Conservation (phyloP, 2,113 vertebrate genomes). For the Paedocypris sp. region DNA sequence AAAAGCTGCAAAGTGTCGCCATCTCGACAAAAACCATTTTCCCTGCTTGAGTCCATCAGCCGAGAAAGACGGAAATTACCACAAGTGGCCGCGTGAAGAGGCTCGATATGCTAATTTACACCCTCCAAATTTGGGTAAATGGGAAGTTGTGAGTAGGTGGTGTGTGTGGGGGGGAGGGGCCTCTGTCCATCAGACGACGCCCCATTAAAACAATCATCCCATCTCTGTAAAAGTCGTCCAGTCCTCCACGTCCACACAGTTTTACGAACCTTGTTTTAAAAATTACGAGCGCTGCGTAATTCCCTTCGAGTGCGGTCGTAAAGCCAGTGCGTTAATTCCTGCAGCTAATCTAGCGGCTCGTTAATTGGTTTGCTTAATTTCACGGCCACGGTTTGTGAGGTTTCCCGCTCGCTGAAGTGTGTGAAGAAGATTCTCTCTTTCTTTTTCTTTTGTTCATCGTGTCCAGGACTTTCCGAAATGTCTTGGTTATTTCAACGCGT, state of each 20-base stretch:
- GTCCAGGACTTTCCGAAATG: too few relatives aligned
- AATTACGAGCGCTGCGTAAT: background rate
- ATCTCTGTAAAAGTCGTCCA: background rate
- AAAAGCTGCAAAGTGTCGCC: background rate
- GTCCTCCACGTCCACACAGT: background rate
- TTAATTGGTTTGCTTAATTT: background rate
- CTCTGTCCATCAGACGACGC: too few relatives aligned
- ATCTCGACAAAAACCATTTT: background rate
- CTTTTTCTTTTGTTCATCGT: too few relatives aligned
- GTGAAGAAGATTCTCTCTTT: too few relatives aligned
- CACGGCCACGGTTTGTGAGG: background rate
- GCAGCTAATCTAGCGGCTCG: background rate
- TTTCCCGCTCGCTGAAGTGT: background rate
- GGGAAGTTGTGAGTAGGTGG: too few relatives aligned
- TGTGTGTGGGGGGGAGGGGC: too few relatives aligned
- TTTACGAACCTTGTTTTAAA: too few relatives aligned
- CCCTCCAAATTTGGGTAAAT: too few relatives aligned
- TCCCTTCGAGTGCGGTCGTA: background rate
- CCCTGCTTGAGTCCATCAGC: conserved; percentile 9
- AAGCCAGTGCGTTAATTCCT: conserved; percentile 4
- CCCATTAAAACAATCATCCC: background rate
- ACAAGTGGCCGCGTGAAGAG: conserved; percentile 26
- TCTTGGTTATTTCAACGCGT: too few relatives aligned
- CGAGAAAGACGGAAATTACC: conserved; percentile 24
- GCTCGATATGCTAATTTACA: background rate